Conservation (phyloP, 2,888 invertebrate species). For the Fragum sueziense region DNA sequence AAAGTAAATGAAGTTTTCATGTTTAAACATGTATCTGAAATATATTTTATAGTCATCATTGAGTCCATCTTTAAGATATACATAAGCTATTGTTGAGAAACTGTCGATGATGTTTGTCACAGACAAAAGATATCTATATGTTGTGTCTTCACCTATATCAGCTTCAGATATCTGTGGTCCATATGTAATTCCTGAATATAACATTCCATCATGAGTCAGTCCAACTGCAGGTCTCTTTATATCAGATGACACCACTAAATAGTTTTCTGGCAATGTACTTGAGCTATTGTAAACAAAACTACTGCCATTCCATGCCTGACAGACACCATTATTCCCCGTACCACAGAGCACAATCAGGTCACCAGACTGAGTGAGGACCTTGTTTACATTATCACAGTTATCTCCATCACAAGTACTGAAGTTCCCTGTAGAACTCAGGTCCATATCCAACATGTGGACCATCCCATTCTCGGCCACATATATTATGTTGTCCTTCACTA, state of each 20-base stretch:
- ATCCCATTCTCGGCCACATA: constrained; percentile 16
- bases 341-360: constrained; percentile 24
- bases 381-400: constrained; percentile 29
- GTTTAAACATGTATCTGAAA: constrained; percentile 14
- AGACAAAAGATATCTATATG: background rate
- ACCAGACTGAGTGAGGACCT: constrained; percentile 10
- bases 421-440: background rate
- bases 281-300: background rate
- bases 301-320: constrained; percentile 11
- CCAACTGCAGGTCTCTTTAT: constrained; percentile 8
- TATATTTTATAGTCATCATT: constrained; percentile 15
- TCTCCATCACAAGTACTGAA: constrained; percentile 5
- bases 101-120: background rate
- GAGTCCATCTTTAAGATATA: background rate
- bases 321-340: constrained; percentile 23
- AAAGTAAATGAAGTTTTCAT: constrained; percentile 23
- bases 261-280: background rate
- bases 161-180: background rate
- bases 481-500: background rate
- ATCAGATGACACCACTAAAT: constrained; percentile 10
- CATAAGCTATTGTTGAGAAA: background rate
- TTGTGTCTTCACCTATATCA: background rate
- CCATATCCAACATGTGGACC: background rate
- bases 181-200: constrained; percentile 26
- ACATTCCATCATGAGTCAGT: background rate